Conservation (phyloP, 2,113 vertebrate species). For the Hiodon alosoides region DNA sequence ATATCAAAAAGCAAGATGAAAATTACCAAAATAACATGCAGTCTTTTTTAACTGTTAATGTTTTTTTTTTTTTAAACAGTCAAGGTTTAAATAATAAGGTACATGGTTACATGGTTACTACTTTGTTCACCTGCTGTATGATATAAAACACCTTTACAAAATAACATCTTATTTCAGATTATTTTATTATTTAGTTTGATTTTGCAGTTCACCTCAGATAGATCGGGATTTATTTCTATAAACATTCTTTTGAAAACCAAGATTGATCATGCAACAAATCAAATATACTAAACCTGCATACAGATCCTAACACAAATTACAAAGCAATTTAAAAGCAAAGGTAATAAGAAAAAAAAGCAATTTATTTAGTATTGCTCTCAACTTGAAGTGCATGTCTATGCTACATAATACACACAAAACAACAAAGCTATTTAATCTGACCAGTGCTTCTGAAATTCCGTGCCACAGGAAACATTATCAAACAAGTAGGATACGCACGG, state of each 20-base stretch:
- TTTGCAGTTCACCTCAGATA: no score
- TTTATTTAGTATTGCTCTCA: no score
- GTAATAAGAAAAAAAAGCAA: background rate
- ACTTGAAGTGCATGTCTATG: no score
- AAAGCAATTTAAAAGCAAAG: background rate
- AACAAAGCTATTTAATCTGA: no score
- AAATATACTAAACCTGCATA: no score
- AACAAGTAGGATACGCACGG: background rate
- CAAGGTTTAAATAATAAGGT: constrained; percentile 5
- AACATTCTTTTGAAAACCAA: no score
- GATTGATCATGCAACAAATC: no score
- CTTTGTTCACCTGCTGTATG: background rate
- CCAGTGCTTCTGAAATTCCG: no score
- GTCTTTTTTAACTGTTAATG: background rate
- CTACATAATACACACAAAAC: no score
- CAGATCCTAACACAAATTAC: no score
- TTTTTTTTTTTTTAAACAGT: background rate
- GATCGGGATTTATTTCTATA: no score
- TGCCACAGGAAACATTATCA: background rate
- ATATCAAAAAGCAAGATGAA: background rate
- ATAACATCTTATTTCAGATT: background rate
- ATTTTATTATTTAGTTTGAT: constrained; percentile 1
- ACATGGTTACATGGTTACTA: constrained; percentile 1
- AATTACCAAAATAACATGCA: background rate
- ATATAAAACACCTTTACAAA: background rate